Evolutionary conservation across 2,888 invertebrate species (phyloP), one percentile per base, ranked within the genome.

Genomic region (Furcula furcula): DNA sequence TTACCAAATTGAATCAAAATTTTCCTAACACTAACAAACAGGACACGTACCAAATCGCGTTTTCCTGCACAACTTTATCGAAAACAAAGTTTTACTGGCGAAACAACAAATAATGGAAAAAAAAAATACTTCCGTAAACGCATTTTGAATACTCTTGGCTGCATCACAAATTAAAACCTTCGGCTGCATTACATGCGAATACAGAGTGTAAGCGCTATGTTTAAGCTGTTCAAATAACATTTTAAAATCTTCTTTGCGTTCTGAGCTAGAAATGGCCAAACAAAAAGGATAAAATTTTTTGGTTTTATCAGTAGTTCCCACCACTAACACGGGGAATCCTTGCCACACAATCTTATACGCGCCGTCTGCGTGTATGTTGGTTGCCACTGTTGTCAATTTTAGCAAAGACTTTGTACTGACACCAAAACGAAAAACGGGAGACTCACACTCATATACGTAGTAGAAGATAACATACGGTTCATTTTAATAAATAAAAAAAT

Each of bases 321-420:
- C 16, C 6, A 16, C 16, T 6, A 20, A n/a, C 7, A 34, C 34
- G 7, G 29, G 34, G n/a, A 33, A 33, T 7, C 33, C 28, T 16
- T 29, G 34, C 34, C 34, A 34, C 6, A 29, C 16, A 4, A 34
- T 23, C 9, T 37, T 37, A 20, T 34, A 37, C 10, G 36, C 29
- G 20, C 32, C 36, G 14, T 37, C 37, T 37, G 37, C 33, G 10
- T 37, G 37, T 15, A 37, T 29, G 14, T 37, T 37, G n/a, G 32
- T 37, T 9, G 37, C 32, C 10, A 37, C 18, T 29, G 37, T 37
- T n/a, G 37, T 25, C 13, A 37, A 33, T 16, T 30, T 32, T 29
- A 37, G 26, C 7, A 29, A 13, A 29, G 33, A 32, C 26, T 33
- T 37, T 11, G 40, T 37, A n/a, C 11, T 15, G 25, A 37, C 26